phyloP scores from a whole-genome alignment of 2,797 vertebrate species.

The Aulostomus chinensis region DNA sequence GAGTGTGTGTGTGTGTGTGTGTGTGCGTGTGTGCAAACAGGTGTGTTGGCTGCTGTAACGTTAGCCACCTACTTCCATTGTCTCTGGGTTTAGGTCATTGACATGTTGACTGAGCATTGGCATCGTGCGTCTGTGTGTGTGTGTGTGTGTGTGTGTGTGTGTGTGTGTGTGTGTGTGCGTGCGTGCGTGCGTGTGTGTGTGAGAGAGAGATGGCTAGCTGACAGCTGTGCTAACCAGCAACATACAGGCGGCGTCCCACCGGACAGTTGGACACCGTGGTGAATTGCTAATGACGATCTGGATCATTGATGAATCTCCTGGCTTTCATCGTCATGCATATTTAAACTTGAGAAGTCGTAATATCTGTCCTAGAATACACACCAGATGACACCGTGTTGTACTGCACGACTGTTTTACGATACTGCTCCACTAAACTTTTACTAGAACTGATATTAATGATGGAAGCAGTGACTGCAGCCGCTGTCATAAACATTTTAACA shows the following conservation, averaged over 20 bases:
- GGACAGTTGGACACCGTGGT: background rate
- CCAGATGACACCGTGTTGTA: too few species aligned
- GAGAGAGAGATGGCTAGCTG: conserved; percentile 14
- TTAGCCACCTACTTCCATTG: conserved; percentile 53
- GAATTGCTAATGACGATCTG: background rate
- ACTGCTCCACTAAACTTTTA: too few species aligned
- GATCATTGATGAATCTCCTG: background rate
- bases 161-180: conserved; percentile 17
- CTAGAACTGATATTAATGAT: too few species aligned
- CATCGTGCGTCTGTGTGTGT: background rate
- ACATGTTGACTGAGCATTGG: conserved; percentile 29
- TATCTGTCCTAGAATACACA: too few species aligned
- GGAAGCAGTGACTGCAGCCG: too few species aligned
- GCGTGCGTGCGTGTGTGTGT: conserved; percentile 4
- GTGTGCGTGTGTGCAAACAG: conserved; percentile 5
- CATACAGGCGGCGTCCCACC: background rate
- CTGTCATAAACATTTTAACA: too few species aligned
- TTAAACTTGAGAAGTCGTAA: background rate
- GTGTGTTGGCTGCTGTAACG: conserved; percentile 48
- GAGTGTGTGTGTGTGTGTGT: conserved; percentile 21
- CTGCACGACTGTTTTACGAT: too few species aligned
- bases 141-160: conserved; percentile 10
- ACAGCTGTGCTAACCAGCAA: conserved; percentile 11
- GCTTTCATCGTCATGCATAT: background rate
- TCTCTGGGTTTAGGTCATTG: conserved; percentile 53